phyloP scores from a whole-genome alignment of 2,797 vertebrate species.

The Chaenodraco wilsoni region DNA sequence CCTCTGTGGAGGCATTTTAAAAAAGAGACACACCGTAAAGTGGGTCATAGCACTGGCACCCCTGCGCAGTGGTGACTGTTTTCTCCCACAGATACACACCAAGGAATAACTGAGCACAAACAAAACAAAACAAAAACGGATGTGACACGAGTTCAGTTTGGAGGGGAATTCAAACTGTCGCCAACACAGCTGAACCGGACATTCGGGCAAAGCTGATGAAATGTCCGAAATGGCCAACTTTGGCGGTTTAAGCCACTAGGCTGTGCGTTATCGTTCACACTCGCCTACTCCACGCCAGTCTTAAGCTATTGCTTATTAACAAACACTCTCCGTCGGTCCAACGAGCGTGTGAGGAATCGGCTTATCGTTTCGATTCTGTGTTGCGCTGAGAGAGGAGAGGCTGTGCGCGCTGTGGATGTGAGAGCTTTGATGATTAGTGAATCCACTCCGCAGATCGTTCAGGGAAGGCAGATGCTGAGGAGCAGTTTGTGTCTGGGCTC shows the following conservation, averaged over 20 bases:
- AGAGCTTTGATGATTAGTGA: constrained; percentile 44
- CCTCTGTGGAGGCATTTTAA: not conserved
- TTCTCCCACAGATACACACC: not conserved
- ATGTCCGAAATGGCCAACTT: constrained; percentile 44
- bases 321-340: constrained; percentile 41
- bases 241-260: constrained; percentile 10
- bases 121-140: not conserved
- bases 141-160: constrained; percentile 21
- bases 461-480: constrained; percentile 28
- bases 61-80: constrained; percentile 40
- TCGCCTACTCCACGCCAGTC: constrained; percentile 19
- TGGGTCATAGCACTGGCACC: constrained; percentile 60
- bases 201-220: constrained; percentile 19
- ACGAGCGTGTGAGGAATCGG: constrained; percentile 58
- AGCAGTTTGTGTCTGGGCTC: constrained; percentile 21
- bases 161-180: constrained; percentile 37
- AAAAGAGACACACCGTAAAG: constrained; percentile 41
- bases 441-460: constrained; percentile 36
- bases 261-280: constrained; percentile 30
- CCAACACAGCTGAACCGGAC: constrained; percentile 25
- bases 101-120: constrained; percentile 9
- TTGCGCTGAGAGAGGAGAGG: constrained; percentile 49
- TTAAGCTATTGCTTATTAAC: constrained; percentile 55
- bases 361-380: constrained; percentile 40
- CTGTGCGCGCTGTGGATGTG: constrained; percentile 56